Base-by-base conservation (phyloP, 2,888 invertebrate species). In the Brenthis hecate region DNA sequence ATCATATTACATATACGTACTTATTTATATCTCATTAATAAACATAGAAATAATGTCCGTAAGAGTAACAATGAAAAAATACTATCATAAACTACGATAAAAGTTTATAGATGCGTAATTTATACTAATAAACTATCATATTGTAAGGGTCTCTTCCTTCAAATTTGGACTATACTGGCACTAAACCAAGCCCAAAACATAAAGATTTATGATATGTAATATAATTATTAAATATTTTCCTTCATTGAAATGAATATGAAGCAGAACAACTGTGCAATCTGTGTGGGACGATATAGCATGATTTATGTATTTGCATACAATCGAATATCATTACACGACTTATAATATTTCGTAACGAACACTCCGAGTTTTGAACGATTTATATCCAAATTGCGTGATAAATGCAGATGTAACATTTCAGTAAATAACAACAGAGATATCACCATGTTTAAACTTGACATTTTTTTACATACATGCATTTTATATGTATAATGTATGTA, bases 301-400 rank as follows among this genome's bases (percentile, higher is more conserved):
- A 56, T 62, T 50, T 65, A 68, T 63, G 65, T 32, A 68, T 71
- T 68, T 71, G 65, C 65, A 63, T 68, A 65, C 62, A 62, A 58
- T 62, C 58, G 62, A 60, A 56, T 66, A 56, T 62, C 68, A 68
- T 68, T 57, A 56, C 28, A 66, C 55, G 60, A 61, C 55, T 66
- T 61, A 66, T 66, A 55, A 16, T 8, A 60, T 66, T 66, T 61
- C 66, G 36, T 55, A 61, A 61, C 55, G n/a, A 58, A n/a, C 13
- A 53, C 8, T 48, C 48, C 13, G 32, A 50, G 60, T 16, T 66
- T 66, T 60, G 50, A 19, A 6, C 19, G 43, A 66, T 66, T 55
- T 66, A 66, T 55, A 36, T 28, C 32, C 47, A 14, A 48, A 32
- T 23, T 8, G 28, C 57, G 51, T 50, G 55, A 66, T 43, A 65